phyloP scores from a whole-genome alignment of 2,888 invertebrate genomes.

The Lepidochitona cinerea region DNA sequence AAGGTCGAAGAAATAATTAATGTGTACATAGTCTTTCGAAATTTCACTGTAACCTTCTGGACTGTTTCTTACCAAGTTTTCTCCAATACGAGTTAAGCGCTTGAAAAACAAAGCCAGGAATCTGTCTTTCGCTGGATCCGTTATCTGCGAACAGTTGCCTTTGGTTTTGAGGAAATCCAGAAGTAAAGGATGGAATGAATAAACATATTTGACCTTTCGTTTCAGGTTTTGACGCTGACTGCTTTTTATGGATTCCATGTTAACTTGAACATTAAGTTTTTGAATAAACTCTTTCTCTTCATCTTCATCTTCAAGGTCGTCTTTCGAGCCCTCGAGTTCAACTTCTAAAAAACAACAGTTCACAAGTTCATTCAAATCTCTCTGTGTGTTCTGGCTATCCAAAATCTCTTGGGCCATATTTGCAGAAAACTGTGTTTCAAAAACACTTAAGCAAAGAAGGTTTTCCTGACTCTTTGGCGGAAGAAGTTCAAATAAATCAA shows the following conservation, averaged over 20 bases:
- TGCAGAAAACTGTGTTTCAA: background rate
- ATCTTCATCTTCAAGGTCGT: background rate
- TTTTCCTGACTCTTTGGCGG: background rate
- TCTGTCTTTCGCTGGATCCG: background rate
- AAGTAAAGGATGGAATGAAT: background rate
- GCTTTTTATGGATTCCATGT: too few relatives aligned
- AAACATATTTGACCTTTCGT: too few relatives aligned
- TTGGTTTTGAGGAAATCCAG: background rate
- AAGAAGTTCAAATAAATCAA: background rate
- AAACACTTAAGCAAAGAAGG: background rate
- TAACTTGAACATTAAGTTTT: too few relatives aligned
- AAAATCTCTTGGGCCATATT: background rate
- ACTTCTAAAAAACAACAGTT: background rate
- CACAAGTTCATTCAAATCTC: background rate
- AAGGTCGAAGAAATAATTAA: background rate
- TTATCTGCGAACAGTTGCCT: background rate
- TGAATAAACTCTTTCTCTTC: too few relatives aligned
- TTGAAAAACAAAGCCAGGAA: background rate
- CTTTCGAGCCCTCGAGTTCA: background rate
- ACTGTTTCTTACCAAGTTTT: background rate
- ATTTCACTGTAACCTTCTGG: background rate
- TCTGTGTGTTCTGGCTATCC: background rate
- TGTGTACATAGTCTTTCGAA: background rate
- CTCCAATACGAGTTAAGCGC: background rate
- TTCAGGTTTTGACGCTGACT: too few relatives aligned